Evolutionary conservation across 2,888 invertebrate species (phyloP), one percentile per base, ranked within the genome.

Genomic region (Himalopsyche tibetana): DNA sequence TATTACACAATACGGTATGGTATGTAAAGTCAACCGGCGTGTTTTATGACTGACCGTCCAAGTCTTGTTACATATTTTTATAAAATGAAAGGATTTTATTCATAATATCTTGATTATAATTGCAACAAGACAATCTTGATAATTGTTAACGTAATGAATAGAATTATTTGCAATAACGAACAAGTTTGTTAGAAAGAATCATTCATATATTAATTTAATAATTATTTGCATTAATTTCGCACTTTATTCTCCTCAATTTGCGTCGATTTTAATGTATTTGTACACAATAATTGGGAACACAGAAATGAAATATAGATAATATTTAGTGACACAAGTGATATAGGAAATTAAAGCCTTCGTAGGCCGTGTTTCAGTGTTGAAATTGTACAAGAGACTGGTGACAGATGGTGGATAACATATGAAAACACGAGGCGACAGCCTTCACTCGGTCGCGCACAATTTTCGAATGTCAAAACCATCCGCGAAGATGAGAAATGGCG

Each of bases 401-500:
- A 74, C 74, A 74, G 74, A 74, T 74, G 74, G 28, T 74, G 74
- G 38, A 74, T 74, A 74, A 74, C 74, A 74, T 69, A 28, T 74
- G 74, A 74, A 74, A 74, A 38, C 74, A 74, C 74, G 82, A 45
- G 69, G 38, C 51, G 84, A 19, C 84, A 84, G 83, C 84, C 85
- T 85, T 84, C 80, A 28, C 87, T 63, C 55, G n/a, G 38, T 42
- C 83, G 55, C 51, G 82, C 38, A 38, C 80, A 51, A 81, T 42
- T 80, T 51, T 81, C 69, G 87, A 87, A 87, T 87, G 87, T 87
- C 87, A 85, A 83, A 82, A 83, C 56, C 80, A 55, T 69, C 85
- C 74, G 82, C 69, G 87, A 83, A 87, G 87, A 85, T 85, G 85
- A 83, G 87, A 87, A 85, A 87, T 83, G 87, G 87, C 85, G 87